A percentile compares a stretch with the other conserved stretches of the same genome.
Conservation (phyloP, 2,888 invertebrate genomes). For the Apodemia duryi region DNA sequence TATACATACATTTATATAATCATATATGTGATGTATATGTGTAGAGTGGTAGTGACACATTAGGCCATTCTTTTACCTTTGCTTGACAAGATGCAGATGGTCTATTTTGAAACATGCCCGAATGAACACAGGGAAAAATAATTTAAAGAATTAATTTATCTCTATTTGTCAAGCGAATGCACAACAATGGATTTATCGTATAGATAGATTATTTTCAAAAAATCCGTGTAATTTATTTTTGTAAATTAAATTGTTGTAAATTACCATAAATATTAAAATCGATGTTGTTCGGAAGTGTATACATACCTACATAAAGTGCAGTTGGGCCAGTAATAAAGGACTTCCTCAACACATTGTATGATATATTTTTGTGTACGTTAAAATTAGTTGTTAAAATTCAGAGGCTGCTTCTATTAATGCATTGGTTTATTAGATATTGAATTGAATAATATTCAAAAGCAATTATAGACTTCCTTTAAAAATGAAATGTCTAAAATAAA, state of each 20-base stretch:
- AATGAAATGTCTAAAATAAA: too few species aligned
- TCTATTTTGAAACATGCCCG: too few species aligned
- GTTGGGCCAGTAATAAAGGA: not conserved
- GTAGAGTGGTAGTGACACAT: too few species aligned
- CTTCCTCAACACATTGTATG: conserved; percentile 9
- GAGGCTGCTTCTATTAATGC: not conserved
- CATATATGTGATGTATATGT: too few species aligned
- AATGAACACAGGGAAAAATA: too few species aligned
- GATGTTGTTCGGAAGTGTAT: not conserved
- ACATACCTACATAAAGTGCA: not conserved
- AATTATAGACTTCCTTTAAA: not conserved
- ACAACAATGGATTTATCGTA: too few species aligned
- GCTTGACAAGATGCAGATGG: too few species aligned
- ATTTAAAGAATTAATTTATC: too few species aligned
- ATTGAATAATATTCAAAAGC: not conserved
- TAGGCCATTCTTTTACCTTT: too few species aligned
- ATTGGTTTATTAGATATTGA: not conserved
- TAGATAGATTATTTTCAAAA: not conserved
- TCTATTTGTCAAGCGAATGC: too few species aligned
- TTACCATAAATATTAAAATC: not conserved
- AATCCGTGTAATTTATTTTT: not conserved
- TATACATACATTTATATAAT: too few species aligned
- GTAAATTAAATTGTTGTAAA: not conserved
- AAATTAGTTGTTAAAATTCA: not conserved
- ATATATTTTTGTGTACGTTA: not conserved